These are phyloP conservation scores for Ceratina australensis DNA, from an alignment of 1,140 invertebrate genomes.

Conservation along the genomic window DNA sequence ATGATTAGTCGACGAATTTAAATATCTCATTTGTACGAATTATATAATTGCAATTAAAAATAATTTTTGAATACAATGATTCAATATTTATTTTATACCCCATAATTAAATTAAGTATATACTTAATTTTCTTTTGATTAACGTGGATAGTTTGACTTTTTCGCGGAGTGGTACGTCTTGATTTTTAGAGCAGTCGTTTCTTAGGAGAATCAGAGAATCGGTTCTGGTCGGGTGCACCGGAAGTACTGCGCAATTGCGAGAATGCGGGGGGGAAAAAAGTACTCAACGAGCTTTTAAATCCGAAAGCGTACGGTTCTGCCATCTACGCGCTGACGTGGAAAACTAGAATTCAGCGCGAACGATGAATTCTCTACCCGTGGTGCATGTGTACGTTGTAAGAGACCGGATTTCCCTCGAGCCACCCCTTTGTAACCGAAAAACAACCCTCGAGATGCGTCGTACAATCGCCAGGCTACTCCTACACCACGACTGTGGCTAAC, in stretches of 20 bases:
- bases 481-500: background rate
- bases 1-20: too few species aligned
- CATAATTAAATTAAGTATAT: too few species aligned
- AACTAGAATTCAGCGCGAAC: constrained; percentile 58
- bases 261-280: background rate
- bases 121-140: too few species aligned
- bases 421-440: constrained; percentile 27
- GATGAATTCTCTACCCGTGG: constrained; percentile 41
- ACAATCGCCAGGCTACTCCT: constrained; percentile 25
- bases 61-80: too few species aligned
- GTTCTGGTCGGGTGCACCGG: background rate
- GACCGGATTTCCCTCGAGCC: constrained; percentile 41
- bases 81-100: too few species aligned
- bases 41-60: too few species aligned
- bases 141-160: background rate
- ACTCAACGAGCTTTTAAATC: constrained; percentile 52
- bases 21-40: too few species aligned
- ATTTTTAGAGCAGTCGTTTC: background rate
- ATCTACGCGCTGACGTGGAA: constrained; percentile 61
- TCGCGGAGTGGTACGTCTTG: background rate
- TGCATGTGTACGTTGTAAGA: constrained; percentile 37
- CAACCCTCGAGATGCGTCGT: constrained; percentile 22
- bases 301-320: constrained; percentile 62
- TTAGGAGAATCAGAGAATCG: background rate
- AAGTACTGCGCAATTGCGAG: constrained; percentile 25